Evolutionary conservation across 1,140 invertebrate species (phyloP).

Genomic region (Danaus plexippus): DNA sequence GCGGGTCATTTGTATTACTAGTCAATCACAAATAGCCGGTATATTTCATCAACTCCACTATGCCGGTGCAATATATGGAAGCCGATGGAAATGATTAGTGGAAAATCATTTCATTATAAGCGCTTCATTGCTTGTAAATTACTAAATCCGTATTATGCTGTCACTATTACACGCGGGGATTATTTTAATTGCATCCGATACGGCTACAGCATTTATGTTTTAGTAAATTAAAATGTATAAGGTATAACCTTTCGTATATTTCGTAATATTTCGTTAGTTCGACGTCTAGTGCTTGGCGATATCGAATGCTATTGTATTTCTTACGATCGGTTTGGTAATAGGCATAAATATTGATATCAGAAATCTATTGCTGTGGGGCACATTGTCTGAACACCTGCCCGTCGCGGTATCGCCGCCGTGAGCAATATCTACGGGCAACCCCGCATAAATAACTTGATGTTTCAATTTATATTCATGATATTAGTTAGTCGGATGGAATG

Average conservation of each 20-base stretch:
- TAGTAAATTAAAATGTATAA: conserved; percentile 1
- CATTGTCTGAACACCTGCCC: conserved; percentile 65
- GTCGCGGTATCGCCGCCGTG: conserved; percentile 37
- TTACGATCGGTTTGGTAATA: conserved; percentile 53
- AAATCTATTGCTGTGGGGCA: conserved; percentile 55
- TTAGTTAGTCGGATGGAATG: conserved; percentile 67
- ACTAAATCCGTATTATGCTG: conserved; percentile 35
- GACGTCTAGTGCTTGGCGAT: conserved; percentile 5
- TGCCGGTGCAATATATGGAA: conserved; percentile 5
- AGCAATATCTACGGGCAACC: conserved; percentile 55
- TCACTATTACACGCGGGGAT: conserved; percentile 31
- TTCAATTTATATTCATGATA: conserved; percentile 72
- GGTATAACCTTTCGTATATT: no score
- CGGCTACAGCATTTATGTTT: conserved; percentile 12
- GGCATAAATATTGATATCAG: conserved; percentile 66
- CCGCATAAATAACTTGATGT: conserved; percentile 68
- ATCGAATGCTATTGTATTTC: conserved; percentile 45
- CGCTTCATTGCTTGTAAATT: conserved; percentile 23
- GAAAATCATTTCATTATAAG: conserved; percentile 26
- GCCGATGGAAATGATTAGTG: conserved; percentile 21
- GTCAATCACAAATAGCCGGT: conserved; percentile 7
- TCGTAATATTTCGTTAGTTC: no score
- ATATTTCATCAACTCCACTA: conserved; percentile 14
- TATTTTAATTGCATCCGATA: conserved; percentile 42
- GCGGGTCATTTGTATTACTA: conserved; percentile 7